Conservation (phyloP, 2,113 vertebrate species). For the Myiopsitta monachus region DNA sequence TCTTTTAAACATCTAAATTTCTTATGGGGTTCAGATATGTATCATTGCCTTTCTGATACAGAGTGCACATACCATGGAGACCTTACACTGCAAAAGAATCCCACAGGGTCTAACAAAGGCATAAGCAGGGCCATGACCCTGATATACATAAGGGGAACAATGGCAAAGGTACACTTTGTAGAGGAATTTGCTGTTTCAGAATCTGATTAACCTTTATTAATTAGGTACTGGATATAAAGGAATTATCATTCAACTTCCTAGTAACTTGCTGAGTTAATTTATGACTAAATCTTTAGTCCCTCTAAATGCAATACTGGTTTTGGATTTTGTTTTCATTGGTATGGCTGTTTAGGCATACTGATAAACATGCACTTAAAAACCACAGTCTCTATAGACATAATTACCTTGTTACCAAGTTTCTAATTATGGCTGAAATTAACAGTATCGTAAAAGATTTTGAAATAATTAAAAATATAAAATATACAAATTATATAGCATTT, state of each 20-base stretch:
- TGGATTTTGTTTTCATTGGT: neutral
- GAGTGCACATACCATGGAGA: rapidly evolving
- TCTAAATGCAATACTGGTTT: neutral
- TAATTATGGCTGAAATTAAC: neutral
- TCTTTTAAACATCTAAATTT: neutral
- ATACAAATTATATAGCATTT: neutral
- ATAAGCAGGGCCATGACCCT: neutral
- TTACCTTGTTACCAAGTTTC: neutral
- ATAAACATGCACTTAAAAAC: neutral
- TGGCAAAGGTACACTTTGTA: neutral
- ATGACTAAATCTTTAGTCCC: neutral
- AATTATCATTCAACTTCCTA: neutral
- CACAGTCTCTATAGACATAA: neutral
- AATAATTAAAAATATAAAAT: neutral
- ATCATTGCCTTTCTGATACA: neutral
- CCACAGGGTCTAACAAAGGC: neutral
- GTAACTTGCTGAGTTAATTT: neutral
- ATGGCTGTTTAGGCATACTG: neutral
- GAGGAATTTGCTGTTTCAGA: neutral
- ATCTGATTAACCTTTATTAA: neutral
- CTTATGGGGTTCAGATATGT: rapidly evolving
- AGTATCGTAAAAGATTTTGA: neutral
- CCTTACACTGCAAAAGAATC: neutral
- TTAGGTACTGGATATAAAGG: neutral
- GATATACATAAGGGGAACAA: neutral